These are phyloP conservation scores for Thecocarcelia acutangulata DNA, from an alignment of 2,888 invertebrate genomes.

Conservation along the genomic window DNA sequence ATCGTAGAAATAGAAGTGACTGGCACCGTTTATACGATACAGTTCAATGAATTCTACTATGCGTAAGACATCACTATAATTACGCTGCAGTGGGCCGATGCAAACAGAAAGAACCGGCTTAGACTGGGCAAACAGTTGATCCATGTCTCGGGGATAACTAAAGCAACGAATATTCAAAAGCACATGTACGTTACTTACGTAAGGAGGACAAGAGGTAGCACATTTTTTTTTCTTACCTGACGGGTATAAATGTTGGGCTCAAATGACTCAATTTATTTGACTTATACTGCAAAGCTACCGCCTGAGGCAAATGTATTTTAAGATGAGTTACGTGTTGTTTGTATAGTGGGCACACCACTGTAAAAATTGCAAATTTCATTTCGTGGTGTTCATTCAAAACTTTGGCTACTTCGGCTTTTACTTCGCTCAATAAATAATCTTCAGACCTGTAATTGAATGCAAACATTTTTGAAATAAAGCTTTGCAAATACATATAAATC, in stretches of 20 bases:
- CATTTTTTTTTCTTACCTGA: slow-evolving; percentile 74
- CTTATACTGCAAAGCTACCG: slow-evolving; percentile 77
- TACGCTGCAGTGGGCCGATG: slow-evolving; percentile 81
- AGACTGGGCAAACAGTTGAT: slow-evolving; percentile 74
- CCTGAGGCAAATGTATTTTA: slow-evolving; percentile 75
- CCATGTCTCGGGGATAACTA: slow-evolving; percentile 77
- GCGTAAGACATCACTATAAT: slow-evolving; percentile 81
- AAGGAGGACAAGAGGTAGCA: no score
- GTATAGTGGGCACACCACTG: slow-evolving; percentile 79
- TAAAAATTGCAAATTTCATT: slow-evolving; percentile 81
- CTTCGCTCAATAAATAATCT: slow-evolving; percentile 75
- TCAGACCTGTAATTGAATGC: slow-evolving; percentile 71
- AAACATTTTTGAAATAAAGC: no score
- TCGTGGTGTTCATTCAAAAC: slow-evolving; percentile 82
- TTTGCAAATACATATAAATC: no score
- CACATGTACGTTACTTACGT: no score
- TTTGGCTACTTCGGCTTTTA: slow-evolving; percentile 77
- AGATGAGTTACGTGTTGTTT: slow-evolving; percentile 35
- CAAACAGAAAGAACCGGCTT: slow-evolving; percentile 79
- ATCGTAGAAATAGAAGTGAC: slow-evolving; percentile 82
- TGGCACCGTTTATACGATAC: slow-evolving; percentile 81
- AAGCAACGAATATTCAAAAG: neutral
- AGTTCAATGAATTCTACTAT: slow-evolving; percentile 82
- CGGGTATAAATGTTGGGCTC: slow-evolving; percentile 78
- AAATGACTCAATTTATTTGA: slow-evolving; percentile 76